These are phyloP conservation scores for Habrosyne pyritoides DNA, from an alignment of 2,888 invertebrate genomes.

Conservation along the genomic window DNA sequence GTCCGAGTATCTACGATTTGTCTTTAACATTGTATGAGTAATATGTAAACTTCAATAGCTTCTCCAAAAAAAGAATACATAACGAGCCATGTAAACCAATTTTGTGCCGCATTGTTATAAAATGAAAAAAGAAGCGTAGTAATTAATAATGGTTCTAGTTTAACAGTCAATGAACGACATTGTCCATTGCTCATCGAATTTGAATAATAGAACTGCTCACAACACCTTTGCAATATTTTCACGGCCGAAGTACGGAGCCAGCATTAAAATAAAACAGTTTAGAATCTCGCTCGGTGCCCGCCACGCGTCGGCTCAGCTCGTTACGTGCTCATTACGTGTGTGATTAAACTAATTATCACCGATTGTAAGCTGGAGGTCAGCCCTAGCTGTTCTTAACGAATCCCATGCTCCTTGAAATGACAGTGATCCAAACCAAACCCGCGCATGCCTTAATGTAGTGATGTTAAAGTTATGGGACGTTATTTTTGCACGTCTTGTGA, in stretches of 20 bases:
- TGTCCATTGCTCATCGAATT: slow-evolving; percentile 58
- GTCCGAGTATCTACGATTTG: neutral
- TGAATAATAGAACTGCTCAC: slow-evolving; percentile 36
- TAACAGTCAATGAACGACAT: slow-evolving; percentile 69
- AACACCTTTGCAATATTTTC: slow-evolving; percentile 71
- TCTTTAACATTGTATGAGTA: slow-evolving; percentile 5
- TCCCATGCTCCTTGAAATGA: neutral
- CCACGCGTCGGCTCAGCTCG: slow-evolving; percentile 54
- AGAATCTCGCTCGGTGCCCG: slow-evolving; percentile 65
- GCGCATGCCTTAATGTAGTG: neutral
- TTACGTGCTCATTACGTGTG: slow-evolving; percentile 54
- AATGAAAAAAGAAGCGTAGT: slow-evolving; percentile 23
- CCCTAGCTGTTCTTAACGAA: neutral
- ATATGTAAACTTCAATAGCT: slow-evolving; percentile 15
- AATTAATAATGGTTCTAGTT: slow-evolving; percentile 41
- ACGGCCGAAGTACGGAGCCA: slow-evolving; percentile 68
- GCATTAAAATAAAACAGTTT: slow-evolving; percentile 80
- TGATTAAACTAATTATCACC: slow-evolving; percentile 41
- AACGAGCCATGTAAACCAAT: slow-evolving; percentile 28
- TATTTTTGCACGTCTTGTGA: neutral
- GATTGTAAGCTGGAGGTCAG: slow-evolving; percentile 32
- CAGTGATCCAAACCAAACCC: neutral
- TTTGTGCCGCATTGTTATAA: slow-evolving; percentile 36
- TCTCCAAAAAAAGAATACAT: slow-evolving; percentile 12
- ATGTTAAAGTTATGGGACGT: neutral